These are phyloP conservation scores for Trachymyrmex septentrionalis DNA, from an alignment of 1,140 invertebrate species.

Conservation along the genomic window DNA sequence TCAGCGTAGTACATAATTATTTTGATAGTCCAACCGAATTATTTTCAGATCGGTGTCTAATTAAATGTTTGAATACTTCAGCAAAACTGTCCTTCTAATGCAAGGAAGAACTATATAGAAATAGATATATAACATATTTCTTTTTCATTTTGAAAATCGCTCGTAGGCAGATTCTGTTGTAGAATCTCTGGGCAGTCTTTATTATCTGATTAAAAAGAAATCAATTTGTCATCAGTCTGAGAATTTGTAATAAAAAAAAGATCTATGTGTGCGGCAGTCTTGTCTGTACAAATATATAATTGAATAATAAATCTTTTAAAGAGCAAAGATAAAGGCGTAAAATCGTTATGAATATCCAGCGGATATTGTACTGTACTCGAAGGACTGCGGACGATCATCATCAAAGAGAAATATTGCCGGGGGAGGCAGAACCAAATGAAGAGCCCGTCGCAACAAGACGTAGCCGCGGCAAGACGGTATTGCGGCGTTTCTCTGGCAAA, in stretches of 20 bases:
- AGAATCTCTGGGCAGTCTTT: too few relatives aligned
- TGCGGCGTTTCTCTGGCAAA: conserved; percentile 79
- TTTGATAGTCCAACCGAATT: too few relatives aligned
- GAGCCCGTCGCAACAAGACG: conserved; percentile 16
- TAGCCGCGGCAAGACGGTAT: conserved; percentile 61
- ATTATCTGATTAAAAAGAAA: background rate
- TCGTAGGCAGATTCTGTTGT: too few relatives aligned
- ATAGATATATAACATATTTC: too few relatives aligned
- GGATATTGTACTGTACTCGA: background rate
- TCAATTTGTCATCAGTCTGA: background rate
- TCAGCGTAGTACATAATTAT: too few relatives aligned
- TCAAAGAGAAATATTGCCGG: background rate
- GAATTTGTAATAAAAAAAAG: background rate
- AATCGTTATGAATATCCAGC: background rate
- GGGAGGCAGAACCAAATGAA: background rate
- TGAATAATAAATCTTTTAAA: background rate
- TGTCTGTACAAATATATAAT: background rate
- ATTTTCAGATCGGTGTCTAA: too few relatives aligned
- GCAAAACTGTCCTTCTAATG: too few relatives aligned
- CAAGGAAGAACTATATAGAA: too few relatives aligned
- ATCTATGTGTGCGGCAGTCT: background rate
- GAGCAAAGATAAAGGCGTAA: background rate
- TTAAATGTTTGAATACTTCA: too few relatives aligned
- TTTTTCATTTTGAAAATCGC: too few relatives aligned
- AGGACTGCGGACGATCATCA: background rate